These are phyloP conservation scores for Corythornis madagascariensis DNA, from an alignment of 2,113 vertebrate genomes.

Conservation along the genomic window DNA sequence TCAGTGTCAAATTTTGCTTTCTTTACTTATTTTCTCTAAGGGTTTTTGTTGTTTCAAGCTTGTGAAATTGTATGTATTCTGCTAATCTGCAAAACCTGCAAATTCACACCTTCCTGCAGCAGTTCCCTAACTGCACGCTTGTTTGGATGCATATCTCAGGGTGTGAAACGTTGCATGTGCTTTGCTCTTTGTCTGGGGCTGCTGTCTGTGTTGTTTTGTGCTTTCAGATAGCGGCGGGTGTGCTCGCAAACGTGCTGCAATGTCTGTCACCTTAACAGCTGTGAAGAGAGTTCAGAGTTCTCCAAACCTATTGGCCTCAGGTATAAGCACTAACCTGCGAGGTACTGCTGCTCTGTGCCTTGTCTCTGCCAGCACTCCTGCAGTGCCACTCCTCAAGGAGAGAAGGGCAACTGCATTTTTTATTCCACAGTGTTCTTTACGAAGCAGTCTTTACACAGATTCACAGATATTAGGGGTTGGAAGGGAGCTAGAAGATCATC, in stretches of 20 bases:
- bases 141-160: not conserved
- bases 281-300: slow-evolving; percentile 99
- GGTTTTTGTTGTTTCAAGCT: slow-evolving; percentile 35
- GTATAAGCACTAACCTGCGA: slow-evolving; percentile 81
- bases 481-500: too few species aligned
- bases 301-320: slow-evolving; percentile 93
- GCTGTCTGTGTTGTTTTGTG: slow-evolving; percentile 83
- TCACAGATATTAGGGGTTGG: too few species aligned
- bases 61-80: slow-evolving; percentile 8
- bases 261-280: slow-evolving; percentile 92
- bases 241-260: slow-evolving; percentile 88
- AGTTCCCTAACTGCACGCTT: slow-evolving; percentile 45
- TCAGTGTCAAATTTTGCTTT: not conserved
- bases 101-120: not conserved
- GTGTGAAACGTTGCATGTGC: slow-evolving; percentile 75
- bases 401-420: not conserved
- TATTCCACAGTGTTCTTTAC: not conserved
- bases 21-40: not conserved
- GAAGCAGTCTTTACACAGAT: not conserved
- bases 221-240: slow-evolving; percentile 97
- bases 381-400: not conserved
- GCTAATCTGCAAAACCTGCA: not conserved
- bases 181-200: slow-evolving; percentile 77
- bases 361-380: not conserved
- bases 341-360: slow-evolving; percentile 12